Base-by-base conservation (phyloP, 2,113 vertebrate genomes). In the Caranx ignobilis region DNA sequence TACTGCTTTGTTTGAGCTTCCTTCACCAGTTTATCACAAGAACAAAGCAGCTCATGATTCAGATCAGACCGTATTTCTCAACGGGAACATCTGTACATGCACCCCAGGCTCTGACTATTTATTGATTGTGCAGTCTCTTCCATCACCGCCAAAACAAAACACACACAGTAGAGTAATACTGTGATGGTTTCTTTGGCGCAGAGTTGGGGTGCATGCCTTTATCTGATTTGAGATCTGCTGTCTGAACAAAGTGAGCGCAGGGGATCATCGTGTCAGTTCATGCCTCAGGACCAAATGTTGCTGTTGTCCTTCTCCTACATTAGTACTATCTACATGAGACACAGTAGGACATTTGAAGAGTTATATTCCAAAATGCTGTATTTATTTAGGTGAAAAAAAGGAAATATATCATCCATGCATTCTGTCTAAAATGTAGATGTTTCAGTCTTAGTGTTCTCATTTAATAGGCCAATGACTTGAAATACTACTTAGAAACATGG, bases 271-370 rank as follows among this genome's bases (percentile, higher is more conserved):
- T 57, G 77, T 75, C 31, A 52, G 67, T 35, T 70, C 26, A 75
- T 32, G 56, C 74, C 48, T 84, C 68, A 71, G 64, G 54, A 3
- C 45, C 54, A 21, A 50, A 56, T 19, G 21, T 11, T 56, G 63
- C 79, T 32, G 61, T 75, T 59, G 31, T 54, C 19, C 73, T 60
- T 65, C 74, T 77, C 76, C 61, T 80, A 34, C 85, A 75, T 74
- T 82, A 69, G 77, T 86, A 87, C 70, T 88, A 82, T 93, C 85
- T 86, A 88, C 83, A 86, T 73, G 26, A 82, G 68, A 83, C 15
- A 56, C 66, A 56, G 82, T 52, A 18, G 43, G 21, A 77, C 32
- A 32, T 67, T 68, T 70, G 60, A 57, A 59, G 69, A 60, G 65
- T 78, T 71, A 1, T 74, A 50, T 68, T 72, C 55, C 62, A 54